phyloP scores from a whole-genome alignment of 2,113 vertebrate species.

The Charina bottae region DNA sequence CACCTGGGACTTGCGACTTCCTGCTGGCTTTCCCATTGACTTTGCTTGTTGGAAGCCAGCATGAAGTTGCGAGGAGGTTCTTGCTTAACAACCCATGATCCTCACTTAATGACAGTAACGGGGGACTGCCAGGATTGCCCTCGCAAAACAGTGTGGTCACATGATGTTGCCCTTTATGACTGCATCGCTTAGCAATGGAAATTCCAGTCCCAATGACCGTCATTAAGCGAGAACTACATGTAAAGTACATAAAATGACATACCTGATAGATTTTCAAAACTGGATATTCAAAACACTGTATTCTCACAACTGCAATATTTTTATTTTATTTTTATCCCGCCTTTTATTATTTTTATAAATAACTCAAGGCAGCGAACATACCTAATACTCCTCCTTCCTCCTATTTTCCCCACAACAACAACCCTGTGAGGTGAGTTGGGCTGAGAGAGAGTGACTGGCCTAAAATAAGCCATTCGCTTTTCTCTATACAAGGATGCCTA shows the following conservation, averaged over 20 bases:
- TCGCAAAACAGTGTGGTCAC: not conserved
- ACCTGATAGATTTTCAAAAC: not conserved
- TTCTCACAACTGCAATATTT: not conserved
- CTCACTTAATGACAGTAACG: not conserved
- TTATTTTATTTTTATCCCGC: too few relatives aligned
- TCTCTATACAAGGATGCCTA: not conserved
- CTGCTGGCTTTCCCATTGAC: not conserved
- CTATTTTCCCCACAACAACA: too few relatives aligned
- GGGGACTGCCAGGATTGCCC: not conserved
- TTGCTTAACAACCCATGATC: not conserved
- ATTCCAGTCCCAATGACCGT: not conserved
- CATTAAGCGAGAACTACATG: not conserved
- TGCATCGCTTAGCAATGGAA: not conserved
- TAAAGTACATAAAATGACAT: not conserved
- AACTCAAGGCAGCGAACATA: too few relatives aligned
- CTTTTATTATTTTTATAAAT: too few relatives aligned
- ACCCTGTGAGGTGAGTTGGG: too few relatives aligned
- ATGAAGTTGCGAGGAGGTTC: not conserved
- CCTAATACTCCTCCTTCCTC: too few relatives aligned
- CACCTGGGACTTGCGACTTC: not conserved
- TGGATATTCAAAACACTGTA: not conserved
- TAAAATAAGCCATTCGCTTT: not conserved
- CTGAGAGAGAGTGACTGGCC: too few relatives aligned
- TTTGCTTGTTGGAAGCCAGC: not conserved
- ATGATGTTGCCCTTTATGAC: not conserved